A percentile compares a stretch with the other conserved stretches of the same genome.
Conservation (phyloP, 2,888 invertebrate genomes). For the Hypercompe scribonia region DNA sequence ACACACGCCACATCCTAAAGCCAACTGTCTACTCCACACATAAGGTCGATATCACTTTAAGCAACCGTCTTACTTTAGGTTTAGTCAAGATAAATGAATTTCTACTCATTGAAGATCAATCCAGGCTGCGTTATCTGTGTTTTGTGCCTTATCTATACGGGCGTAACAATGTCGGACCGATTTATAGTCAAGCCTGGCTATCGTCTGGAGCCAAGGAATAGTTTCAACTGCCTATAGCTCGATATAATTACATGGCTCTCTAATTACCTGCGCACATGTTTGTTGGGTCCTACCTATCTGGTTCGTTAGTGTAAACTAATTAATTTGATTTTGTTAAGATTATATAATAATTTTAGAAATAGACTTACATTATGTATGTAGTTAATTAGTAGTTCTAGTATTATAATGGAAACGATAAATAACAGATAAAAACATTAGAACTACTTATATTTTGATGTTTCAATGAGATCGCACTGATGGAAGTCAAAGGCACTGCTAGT, state of each 20-base stretch:
- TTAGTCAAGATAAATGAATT: constrained; percentile 83
- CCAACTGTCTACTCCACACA: constrained; percentile 23
- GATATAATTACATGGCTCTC: constrained; percentile 12
- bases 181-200: constrained; percentile 61
- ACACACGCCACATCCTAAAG: constrained; percentile 35
- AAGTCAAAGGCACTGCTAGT: too few species aligned
- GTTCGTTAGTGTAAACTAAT: constrained; percentile 1
- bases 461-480: too few species aligned
- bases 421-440: too few species aligned
- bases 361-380: too few species aligned
- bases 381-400: too few species aligned
- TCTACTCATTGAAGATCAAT: constrained; percentile 84
- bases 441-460: too few species aligned
- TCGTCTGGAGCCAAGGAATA: constrained; percentile 23
- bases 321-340: not conserved
- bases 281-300: not conserved
- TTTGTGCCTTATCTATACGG: constrained; percentile 76
- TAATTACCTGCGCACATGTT: constrained; percentile 17
- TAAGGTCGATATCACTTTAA: constrained; percentile 48
- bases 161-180: constrained; percentile 68
- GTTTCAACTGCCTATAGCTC: constrained; percentile 12
- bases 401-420: too few species aligned
- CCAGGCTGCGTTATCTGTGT: constrained; percentile 79
- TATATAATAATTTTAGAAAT: not conserved
- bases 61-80: constrained; percentile 46